Conservation (phyloP, 2,113 vertebrate species). For the Elanoides forficatus region DNA sequence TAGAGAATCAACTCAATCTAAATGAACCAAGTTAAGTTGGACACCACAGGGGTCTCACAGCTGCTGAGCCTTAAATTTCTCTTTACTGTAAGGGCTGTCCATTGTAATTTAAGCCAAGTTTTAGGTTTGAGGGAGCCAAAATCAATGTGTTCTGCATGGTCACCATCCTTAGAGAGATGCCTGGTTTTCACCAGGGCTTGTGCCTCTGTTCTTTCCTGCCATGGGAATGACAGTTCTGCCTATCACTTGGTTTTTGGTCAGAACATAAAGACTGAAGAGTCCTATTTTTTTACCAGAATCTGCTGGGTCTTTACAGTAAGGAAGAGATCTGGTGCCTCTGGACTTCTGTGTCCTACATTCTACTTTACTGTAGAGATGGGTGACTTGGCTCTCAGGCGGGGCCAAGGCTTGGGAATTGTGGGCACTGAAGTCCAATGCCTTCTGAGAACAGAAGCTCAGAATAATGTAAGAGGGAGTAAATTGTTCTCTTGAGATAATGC, state of each 20-base stretch:
- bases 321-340: not conserved
- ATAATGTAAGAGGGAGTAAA: not conserved
- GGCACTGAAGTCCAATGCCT: not conserved
- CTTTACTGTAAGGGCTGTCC: not conserved
- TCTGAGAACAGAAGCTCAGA: not conserved
- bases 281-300: not conserved
- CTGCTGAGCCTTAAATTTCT: not conserved
- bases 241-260: not conserved
- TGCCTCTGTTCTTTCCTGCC: not conserved
- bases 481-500: not conserved
- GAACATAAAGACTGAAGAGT: not conserved
- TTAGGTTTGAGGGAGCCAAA: not conserved
- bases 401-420: not conserved
- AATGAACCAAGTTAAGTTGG: not conserved
- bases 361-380: not conserved
- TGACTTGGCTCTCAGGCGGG: not conserved
- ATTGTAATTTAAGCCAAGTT: not conserved
- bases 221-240: not conserved
- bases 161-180: not conserved
- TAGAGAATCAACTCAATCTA: not conserved
- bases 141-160: not conserved
- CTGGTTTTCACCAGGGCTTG: not conserved
- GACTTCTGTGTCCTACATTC: not conserved
- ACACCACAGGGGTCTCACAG: not conserved
- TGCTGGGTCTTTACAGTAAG: not conserved